Evolutionary conservation across 2,113 vertebrate species (phyloP).

Genomic region (Cervus canadensis): DNA sequence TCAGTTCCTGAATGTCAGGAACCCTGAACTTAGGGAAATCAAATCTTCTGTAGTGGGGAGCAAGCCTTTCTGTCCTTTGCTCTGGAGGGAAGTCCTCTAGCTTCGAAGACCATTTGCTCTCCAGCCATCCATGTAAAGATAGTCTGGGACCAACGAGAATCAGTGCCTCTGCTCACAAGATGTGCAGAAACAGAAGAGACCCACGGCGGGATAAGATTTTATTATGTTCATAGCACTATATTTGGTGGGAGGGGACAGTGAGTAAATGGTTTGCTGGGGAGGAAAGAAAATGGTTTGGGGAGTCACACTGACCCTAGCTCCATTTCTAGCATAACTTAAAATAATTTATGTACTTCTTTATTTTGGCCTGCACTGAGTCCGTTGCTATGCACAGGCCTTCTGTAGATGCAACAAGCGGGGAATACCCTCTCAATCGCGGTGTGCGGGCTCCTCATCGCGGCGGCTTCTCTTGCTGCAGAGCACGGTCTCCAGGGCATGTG

Average conservation of each 20-base stretch:
- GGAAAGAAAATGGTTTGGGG: not conserved
- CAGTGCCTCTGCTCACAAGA: not conserved
- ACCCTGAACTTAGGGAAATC: not conserved
- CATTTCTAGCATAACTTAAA: not conserved
- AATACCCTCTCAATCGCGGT: rapidly evolving
- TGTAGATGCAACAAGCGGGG: rapidly evolving
- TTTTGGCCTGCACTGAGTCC: not conserved
- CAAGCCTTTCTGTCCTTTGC: not conserved
- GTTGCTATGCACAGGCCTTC: not conserved
- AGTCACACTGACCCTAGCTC: not conserved
- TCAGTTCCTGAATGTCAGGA: not conserved
- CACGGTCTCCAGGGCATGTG: not conserved
- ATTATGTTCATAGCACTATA: not conserved
- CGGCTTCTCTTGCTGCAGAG: not conserved
- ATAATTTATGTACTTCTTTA: rapidly evolving
- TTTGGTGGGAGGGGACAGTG: not conserved
- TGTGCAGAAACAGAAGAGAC: not conserved
- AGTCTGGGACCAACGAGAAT: not conserved
- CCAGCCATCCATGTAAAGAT: not conserved
- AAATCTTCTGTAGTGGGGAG: not conserved
- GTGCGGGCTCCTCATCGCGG: rapidly evolving
- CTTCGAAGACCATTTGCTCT: not conserved
- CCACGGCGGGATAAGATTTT: not conserved
- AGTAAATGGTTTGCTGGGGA: not conserved
- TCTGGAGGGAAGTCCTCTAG: not conserved